These are phyloP conservation scores for Lithobates sylvaticus DNA, from an alignment of 2,797 vertebrate genomes.

Conservation along the genomic window DNA sequence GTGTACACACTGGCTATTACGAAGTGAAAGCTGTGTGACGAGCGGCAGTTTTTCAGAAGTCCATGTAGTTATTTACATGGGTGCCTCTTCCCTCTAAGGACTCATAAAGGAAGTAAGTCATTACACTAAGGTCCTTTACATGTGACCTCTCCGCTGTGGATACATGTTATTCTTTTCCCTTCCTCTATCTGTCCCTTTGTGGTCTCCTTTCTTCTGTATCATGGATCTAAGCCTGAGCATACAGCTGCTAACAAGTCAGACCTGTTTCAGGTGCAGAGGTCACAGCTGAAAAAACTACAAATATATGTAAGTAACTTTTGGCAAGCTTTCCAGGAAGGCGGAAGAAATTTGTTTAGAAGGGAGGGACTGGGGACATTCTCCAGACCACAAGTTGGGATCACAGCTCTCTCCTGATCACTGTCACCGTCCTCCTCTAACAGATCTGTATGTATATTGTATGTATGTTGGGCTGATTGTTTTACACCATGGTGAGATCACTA, in stretches of 20 bases:
- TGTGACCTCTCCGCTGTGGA: conserved; percentile 43
- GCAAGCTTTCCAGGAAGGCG: conserved; percentile 40
- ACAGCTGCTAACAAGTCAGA: conserved; percentile 24
- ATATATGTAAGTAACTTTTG: conserved; percentile 13
- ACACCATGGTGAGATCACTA: background rate
- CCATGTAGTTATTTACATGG: conserved; percentile 3
- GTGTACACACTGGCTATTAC: background rate
- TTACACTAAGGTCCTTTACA: conserved; percentile 37
- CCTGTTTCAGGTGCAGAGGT: conserved; percentile 47
- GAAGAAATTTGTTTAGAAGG: conserved; percentile 26
- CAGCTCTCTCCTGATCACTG: background rate
- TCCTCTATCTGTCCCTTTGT: background rate
- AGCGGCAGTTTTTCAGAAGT: background rate
- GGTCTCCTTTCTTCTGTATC: background rate
- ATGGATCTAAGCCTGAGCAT: conserved; percentile 15
- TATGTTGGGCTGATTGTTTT: background rate
- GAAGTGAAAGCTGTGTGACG: background rate
- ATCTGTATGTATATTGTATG: conserved; percentile 20
- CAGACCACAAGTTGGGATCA: conserved; percentile 29
- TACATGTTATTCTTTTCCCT: conserved; percentile 18
- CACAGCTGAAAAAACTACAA: conserved; percentile 1
- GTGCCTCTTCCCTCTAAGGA: conserved; percentile 34
- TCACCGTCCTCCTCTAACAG: background rate
- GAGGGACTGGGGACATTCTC: conserved; percentile 32
- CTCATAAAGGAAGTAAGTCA: conserved; percentile 41